Base-by-base conservation (phyloP, 2,797 vertebrate genomes). In the Eulemur albifrons region DNA sequence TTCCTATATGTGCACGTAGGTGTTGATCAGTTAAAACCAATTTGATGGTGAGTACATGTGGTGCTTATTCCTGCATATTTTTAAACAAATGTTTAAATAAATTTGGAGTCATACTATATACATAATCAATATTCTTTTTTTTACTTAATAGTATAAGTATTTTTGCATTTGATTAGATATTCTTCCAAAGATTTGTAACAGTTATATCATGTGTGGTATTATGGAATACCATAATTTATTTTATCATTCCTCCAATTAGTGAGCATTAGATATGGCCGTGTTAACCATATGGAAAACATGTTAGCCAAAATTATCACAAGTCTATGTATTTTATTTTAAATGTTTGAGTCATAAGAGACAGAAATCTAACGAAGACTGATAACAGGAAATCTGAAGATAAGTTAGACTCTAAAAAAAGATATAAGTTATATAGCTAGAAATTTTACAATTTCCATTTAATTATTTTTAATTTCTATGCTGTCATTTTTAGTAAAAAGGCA, bases 401-500 rank as follows among this genome's bases (percentile, higher is more conserved):
- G 89, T 94, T 89, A 88, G 67, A 70, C n/a, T 20, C 40, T 85
- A 70, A 93, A 90, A 92, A 88, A 88, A 21, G 95, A 81, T 59
- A 21, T 14, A 85, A 57, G 30, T 43, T 87, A 38, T n/a, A 72
- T 18, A 21, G 18, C 63, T 86, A 77, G 45, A 81, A 81, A 77
- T 23, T 70, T 57, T 72, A 45, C 4, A 11, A 17, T 79, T 92
- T 79, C 32, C n/a, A 23, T 54, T 75, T 54, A 40, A n/a, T 76
- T 70, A 32, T 54, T 96, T 88, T 76, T 32, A 43, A 69, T 95
- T 86, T 90, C 11, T 81, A 61, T 86, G 43, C 17, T 91, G 38
- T 85, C 40, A 88, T 40, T 85, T 81, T 80, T 32, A 87, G 38
- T 69, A 30, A 95, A 77, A 90, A 90, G 77, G 48, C n/a, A 45